Evolutionary conservation across 2,888 invertebrate species (phyloP), one percentile per base, ranked within the genome.

Genomic region (Drepanosiphum platanoidis): DNA sequence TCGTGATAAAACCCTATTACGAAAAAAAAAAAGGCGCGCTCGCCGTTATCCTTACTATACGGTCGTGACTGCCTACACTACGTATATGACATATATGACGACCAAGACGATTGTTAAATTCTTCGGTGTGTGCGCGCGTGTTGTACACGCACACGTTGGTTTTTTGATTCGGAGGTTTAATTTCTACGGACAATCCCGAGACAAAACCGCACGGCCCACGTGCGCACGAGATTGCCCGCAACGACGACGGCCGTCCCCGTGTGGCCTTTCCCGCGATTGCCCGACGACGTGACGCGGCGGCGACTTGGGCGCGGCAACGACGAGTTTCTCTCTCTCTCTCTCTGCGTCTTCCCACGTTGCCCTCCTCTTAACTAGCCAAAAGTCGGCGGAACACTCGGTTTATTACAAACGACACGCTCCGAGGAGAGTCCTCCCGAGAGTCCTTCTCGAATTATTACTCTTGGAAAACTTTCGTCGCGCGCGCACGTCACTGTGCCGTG

Each of bases 1-100:
- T 80, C 79, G 30, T 80, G 68, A 80, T 80, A 80, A 80, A 80
- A 66, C 46, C 46, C 39, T 80, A 80, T 68, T 80, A 68, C 68
- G 34, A 68, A 61, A 39, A 79, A 79, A 36, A 79, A 22, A 74
- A 52, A 74, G 36, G 7, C n/a, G 39, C n/a, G 13, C 30, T 42
- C 27, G 39, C 68, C 34, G 8, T 18, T 68, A 68, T 34, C 32
- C 66, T 32, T 66, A n/a, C n/a, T n/a, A n/a, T n/a, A 68, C 68
- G 34, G 1, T 18, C 13, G 66, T 32, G 66, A 66, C 32, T 46
- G 18, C 18, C 18, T n/a, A n/a, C n/a, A n/a, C n/a, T n/a, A n/a
- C n/a, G n/a, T n/a, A n/a, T n/a, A n/a, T n/a, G n/a, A n/a, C n/a
- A n/a, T n/a, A n/a, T n/a, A n/a, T n/a, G n/a, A n/a, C 46, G 32